Evolutionary conservation across 2,113 vertebrate species (phyloP).

Genomic region (Vanacampus margaritifer): DNA sequence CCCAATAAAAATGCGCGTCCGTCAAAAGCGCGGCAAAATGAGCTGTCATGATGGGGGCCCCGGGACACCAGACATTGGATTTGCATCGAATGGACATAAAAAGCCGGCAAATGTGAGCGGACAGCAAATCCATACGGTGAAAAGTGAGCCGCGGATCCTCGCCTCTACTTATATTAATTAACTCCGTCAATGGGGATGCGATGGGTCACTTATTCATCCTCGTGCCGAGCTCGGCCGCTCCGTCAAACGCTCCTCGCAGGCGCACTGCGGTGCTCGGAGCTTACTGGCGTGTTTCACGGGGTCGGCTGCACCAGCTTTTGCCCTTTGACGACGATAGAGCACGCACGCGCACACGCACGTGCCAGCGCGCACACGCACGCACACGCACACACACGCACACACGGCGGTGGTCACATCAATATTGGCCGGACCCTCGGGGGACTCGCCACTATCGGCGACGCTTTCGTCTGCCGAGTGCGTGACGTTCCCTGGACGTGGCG

Average conservation of each 20-base stretch:
- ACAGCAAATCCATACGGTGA: conserved; percentile 73
- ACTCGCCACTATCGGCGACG: conserved; percentile 59
- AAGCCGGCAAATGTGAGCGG: conserved; percentile 69
- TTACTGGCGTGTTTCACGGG: conserved; percentile 37
- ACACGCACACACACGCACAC: conserved; percentile 35
- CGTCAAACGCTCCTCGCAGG: conserved; percentile 65
- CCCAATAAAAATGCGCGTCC: conserved; percentile 65
- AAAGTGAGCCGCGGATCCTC: conserved; percentile 71
- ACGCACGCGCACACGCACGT: conserved; percentile 20
- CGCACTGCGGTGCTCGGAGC: conserved; percentile 50
- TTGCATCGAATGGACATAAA: conserved; percentile 74
- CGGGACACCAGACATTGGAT: conserved; percentile 68
- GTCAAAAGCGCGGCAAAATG: conserved; percentile 63
- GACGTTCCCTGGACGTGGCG: conserved; percentile 26
- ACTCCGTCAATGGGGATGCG: conserved; percentile 74
- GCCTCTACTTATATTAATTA: conserved; percentile 76
- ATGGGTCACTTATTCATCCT: conserved; percentile 73
- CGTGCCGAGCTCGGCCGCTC: conserved; percentile 56
- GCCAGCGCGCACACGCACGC: no score
- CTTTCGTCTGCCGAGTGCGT: conserved; percentile 65
- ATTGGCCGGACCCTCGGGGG: conserved; percentile 60
- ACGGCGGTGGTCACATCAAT: conserved; percentile 61
- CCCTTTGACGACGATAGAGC: conserved; percentile 47
- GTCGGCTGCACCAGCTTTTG: conserved; percentile 24
- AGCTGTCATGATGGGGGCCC: conserved; percentile 64